Conservation (phyloP, 2,113 vertebrate species). For the Elephantulus edwardii region DNA sequence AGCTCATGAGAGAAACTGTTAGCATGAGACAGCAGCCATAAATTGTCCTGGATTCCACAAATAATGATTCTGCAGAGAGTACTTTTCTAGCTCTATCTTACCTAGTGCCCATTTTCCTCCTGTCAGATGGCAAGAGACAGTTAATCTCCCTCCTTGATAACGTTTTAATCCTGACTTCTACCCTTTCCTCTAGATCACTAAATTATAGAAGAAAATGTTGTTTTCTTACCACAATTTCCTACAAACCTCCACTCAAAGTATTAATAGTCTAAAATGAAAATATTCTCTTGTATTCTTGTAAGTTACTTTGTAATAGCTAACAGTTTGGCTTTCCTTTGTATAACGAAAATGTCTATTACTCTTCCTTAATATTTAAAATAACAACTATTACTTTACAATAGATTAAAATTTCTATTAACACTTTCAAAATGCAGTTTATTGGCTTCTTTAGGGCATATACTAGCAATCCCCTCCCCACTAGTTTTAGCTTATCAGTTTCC, state of each 20-base stretch:
- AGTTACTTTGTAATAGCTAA: not conserved
- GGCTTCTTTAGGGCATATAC: not conserved
- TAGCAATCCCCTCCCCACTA: not conserved
- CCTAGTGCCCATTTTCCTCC: not conserved
- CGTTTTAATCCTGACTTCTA: not conserved
- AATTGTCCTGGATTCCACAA: conserved; percentile 17
- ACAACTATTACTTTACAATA: not conserved
- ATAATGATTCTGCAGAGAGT: not conserved
- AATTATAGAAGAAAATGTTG: not conserved
- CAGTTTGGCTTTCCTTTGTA: too few relatives aligned
- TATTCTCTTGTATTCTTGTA: not conserved
- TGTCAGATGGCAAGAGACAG: not conserved
- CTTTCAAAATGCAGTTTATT: not conserved
- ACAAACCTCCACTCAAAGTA: not conserved
- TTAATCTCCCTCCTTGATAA: not conserved
- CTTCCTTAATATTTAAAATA: too few relatives aligned
- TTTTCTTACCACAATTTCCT: not conserved
- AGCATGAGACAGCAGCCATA: not conserved
- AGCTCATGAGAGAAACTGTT: conserved; percentile 50
- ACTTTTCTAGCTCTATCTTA: not conserved
- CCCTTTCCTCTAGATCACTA: not conserved
- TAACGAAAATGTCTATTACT: too few relatives aligned
- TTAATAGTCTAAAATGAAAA: conserved; percentile 8
- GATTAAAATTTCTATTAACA: not conserved
- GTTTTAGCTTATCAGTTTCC: not conserved